A percentile compares a stretch with the other conserved stretches of the same genome.
These are phyloP conservation scores for Amiota minor DNA, from an alignment of 2,888 invertebrate genomes.

Conservation along the genomic window DNA sequence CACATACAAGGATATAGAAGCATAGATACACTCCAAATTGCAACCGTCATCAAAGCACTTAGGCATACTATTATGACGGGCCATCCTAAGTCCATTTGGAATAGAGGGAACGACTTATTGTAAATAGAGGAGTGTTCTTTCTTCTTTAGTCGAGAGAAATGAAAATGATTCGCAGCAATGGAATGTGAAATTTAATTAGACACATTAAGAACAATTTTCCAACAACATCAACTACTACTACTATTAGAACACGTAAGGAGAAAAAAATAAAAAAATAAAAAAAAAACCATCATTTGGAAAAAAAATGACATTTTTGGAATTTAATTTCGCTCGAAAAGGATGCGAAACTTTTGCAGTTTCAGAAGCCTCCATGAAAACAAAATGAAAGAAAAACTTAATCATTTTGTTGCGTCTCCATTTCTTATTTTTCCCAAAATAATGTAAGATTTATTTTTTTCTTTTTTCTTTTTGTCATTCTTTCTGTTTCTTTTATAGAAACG, in stretches of 20 bases:
- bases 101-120: background rate
- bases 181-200: conserved; percentile 60
- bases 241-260: too few relatives aligned
- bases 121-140: background rate
- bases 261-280: background rate
- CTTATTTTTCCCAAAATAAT: too few relatives aligned
- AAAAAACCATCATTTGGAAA: background rate
- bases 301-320: conserved; percentile 23
- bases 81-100: background rate
- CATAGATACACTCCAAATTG: conserved; percentile 1
- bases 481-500: too few relatives aligned
- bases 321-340: conserved; percentile 10
- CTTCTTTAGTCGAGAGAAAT: conserved; percentile 17
- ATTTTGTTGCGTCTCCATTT: too few relatives aligned
- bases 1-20: background rate
- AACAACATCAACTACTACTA: too few relatives aligned
- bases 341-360: conserved; percentile 1
- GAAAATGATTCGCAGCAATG: conserved; percentile 45
- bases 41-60: conserved; percentile 21
- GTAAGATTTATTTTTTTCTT: too few relatives aligned
- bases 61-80: conserved; percentile 14
- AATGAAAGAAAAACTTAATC: too few relatives aligned
- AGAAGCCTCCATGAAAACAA: too few relatives aligned
- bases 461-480: too few relatives aligned
- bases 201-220: conserved; percentile 35